Base-by-base conservation (phyloP, 1,140 invertebrate genomes). In the Gonatopus flavifemur region DNA sequence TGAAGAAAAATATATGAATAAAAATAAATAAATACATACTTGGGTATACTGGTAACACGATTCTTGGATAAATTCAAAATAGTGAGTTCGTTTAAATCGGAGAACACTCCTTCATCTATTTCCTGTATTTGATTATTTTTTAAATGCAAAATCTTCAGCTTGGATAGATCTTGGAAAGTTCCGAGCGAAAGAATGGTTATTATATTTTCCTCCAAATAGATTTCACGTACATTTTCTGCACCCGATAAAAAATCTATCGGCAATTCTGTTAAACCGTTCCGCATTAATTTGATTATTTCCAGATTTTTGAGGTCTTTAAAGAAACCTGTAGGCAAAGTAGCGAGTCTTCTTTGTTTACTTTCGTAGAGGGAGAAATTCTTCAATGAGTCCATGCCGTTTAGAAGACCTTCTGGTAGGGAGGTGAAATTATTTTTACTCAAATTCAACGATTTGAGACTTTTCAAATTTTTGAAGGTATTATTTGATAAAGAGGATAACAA, bases 381-480 rank as follows among this genome's bases (percentile, higher is more conserved):
- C 35, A 87, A 56, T 22, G 80, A 69, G 0, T 66, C 62, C 50
- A 83, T 84, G 41, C 76, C 73, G 38, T 62, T 61, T 52, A 88
- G 85, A 24, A 88, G 61, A 52, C 77, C 77, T 48, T 77, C 74
- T 9, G 86, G 86, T 41, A 88, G 57, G 10, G 74, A 67, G 1
- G 73, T 77, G 54, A 88, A 83, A 48, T 80, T 80, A 63, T 87
- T 88, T 9, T 69, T 74, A 49, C 76, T 81, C 33, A 88, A 69
- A 58, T 82, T 82, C n/a, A 87, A 62, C 48, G 77, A 76, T 44
- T 75, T 79, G 10, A 88, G 69, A 51, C 83, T 83, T 20, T 62
- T 72, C 18, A 88, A 62, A 36, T 82, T 74, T 2, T 72, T 69
- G 56, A 88, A 87, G 28, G 85, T 70, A 45, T 82, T 78, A 3